Percentiles rank a stretch among this genome's conserved stretches.
Conservation (phyloP, 2,888 invertebrate genomes). For the Cancer borealis region DNA sequence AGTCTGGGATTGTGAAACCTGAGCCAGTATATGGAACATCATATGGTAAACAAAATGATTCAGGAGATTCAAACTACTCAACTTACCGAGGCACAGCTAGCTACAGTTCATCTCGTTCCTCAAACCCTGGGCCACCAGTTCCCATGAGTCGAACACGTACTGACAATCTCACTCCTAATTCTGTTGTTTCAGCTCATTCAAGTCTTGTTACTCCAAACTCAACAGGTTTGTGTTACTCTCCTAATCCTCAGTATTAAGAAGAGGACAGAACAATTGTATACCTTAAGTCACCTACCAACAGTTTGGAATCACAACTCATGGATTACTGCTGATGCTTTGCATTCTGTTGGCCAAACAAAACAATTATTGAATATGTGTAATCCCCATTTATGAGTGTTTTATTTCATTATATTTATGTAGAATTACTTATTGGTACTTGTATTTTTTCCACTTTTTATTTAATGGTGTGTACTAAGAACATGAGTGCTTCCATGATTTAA, state of each 20-base stretch:
- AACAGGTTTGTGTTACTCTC: constrained; percentile 67
- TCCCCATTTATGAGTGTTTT: constrained; percentile 18
- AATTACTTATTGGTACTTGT: not conserved
- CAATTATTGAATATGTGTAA: not conserved
- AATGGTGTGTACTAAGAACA: constrained; percentile 12
- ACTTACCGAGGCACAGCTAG: constrained; percentile 74
- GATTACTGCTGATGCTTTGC: not conserved
- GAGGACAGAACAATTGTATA: not conserved
- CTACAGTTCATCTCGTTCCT: constrained; percentile 74
- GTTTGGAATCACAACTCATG: not conserved
- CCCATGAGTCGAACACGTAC: constrained; percentile 69
- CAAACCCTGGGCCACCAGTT: constrained; percentile 69
- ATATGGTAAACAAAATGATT: constrained; percentile 66
- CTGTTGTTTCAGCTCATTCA: constrained; percentile 67
- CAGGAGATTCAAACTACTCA: constrained; percentile 74
- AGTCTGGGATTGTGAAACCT: constrained; percentile 73
- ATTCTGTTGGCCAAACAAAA: constrained; percentile 2
- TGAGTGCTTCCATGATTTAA: constrained; percentile 35
- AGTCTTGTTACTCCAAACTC: constrained; percentile 67
- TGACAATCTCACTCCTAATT: constrained; percentile 72
- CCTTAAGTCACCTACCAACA: not conserved
- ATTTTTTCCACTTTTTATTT: not conserved
- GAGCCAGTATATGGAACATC: constrained; percentile 75
- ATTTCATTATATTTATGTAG: not conserved
- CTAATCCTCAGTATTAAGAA: constrained; percentile 75